These are phyloP conservation scores for Pipistrellus pipistrellus DNA, from an alignment of 2,797 vertebrate species.

Conservation along the genomic window DNA sequence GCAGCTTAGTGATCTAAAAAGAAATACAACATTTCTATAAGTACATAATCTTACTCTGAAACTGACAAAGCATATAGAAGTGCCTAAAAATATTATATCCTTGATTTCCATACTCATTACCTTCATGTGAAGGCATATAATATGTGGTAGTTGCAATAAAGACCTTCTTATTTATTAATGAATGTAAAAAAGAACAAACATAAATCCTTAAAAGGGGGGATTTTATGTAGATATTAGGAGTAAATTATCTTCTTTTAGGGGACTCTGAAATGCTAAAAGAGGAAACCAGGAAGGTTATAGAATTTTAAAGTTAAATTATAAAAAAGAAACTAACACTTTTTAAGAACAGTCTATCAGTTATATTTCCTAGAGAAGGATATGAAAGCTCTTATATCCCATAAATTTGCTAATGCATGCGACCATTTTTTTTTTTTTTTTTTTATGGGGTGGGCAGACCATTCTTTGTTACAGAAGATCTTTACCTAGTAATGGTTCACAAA, in stretches of 20 bases:
- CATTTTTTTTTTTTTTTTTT: neutral
- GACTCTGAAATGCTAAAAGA: constrained; percentile 45
- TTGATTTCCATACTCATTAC: constrained; percentile 57
- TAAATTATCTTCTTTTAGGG: constrained; percentile 16
- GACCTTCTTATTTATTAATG: constrained; percentile 38
- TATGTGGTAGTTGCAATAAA: constrained; percentile 12
- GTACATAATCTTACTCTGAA: constrained; percentile 68
- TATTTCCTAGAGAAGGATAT: neutral
- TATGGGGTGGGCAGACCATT: neutral
- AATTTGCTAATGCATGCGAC: neutral
- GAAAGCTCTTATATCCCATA: neutral
- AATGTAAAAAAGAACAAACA: constrained; percentile 39
- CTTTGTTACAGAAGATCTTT: constrained; percentile 16
- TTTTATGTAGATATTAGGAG: constrained; percentile 23
- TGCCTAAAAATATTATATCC: constrained; percentile 59
- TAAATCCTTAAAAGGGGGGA: neutral
- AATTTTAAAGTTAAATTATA: neutral
- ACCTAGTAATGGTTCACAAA: neutral
- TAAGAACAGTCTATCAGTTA: neutral
- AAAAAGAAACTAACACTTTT: constrained; percentile 46
- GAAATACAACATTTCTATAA: constrained; percentile 67
- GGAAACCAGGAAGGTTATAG: constrained; percentile 18
- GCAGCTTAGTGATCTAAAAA: constrained; percentile 51
- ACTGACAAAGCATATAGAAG: constrained; percentile 50
- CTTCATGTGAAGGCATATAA: neutral